Evolutionary conservation across 1,140 invertebrate species (phyloP).

Genomic region (Danaus melanippus): DNA sequence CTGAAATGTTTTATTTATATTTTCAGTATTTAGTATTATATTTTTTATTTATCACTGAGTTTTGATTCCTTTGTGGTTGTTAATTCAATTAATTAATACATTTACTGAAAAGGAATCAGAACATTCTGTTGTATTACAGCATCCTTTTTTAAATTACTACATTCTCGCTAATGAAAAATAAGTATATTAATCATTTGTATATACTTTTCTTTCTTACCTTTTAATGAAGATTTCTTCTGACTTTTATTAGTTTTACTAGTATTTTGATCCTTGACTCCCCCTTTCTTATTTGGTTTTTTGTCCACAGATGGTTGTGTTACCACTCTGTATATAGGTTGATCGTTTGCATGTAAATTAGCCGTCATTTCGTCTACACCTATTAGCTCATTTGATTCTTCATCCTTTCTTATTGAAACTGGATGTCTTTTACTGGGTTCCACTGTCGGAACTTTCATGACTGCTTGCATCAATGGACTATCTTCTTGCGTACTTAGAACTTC

Average conservation of each 20-base stretch:
- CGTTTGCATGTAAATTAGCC: slow-evolving; percentile 62
- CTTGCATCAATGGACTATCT: slow-evolving; percentile 57
- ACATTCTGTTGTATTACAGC: too few species aligned
- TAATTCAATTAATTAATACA: too few species aligned
- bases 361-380: slow-evolving; percentile 57
- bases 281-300: slow-evolving; percentile 53
- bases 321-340: slow-evolving; percentile 64
- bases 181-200: too few species aligned
- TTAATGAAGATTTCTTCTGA: slow-evolving; percentile 58
- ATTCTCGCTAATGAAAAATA: too few species aligned
- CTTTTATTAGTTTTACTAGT: slow-evolving; percentile 47
- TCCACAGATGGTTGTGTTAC: slow-evolving; percentile 58
- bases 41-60: too few species aligned
- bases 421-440: slow-evolving; percentile 45
- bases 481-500: slow-evolving; percentile 54
- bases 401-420: slow-evolving; percentile 49
- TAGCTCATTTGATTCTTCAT: slow-evolving; percentile 51
- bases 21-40: background rate
- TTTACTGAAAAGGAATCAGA: too few species aligned
- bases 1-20: slow-evolving; percentile 28
- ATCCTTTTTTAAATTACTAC: too few species aligned
- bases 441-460: slow-evolving; percentile 53
- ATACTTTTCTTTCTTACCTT: slow-evolving; percentile 33
- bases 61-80: too few species aligned
- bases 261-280: slow-evolving; percentile 40